Evolutionary conservation across 2,888 invertebrate species (phyloP), one percentile per base, ranked within the genome.

Genomic region (Drosophila planitibia): DNA sequence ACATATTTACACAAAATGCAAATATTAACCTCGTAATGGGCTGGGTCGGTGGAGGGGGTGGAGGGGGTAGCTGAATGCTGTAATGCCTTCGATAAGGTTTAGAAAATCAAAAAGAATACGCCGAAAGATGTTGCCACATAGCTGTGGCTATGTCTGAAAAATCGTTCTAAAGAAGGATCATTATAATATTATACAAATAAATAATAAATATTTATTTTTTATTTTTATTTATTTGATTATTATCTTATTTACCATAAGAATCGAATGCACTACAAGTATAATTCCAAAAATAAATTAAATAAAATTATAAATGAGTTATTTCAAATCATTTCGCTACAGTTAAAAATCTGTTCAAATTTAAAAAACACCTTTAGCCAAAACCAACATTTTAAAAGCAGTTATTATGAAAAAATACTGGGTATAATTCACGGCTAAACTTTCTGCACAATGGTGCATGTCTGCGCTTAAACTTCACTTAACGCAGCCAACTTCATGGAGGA

Each of bases 1-100:
- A 76, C 79, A 70, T 73, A 61, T 64, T 70, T 67, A 70, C 80
- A 69, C 53, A 69, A 74, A 70, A 68, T 70, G 44, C 62, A 67
- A 73, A 53, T 61, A 60, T 54, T 61, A 73, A 49, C 51, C 58
- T 47, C 35, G 7, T 2, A 6, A 3, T 6, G 22, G 14, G 22
- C 1, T 5, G 32, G 0, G 12, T 12, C 22, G 0, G 12, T 3
- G n/a, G 7, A 54, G 47, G 28, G 28, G 12, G 7, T 61, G 19
- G 4, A n/a, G 16, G 22, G 14, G 16, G 25, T 16, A 16, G 4
- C 47, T 16, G 25, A 25, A 9, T 47, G 16, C 47, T 25, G 16
- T 9, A 51, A 53, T 41, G 41, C 37, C 19, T 62, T 49, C 69
- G 60, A 49, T 30, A 62, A 63, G 52, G 52, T 10, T 76, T 69